Evolutionary conservation across 2,888 invertebrate genomes (phyloP).

Genomic region (Andrena chrysosceles): DNA sequence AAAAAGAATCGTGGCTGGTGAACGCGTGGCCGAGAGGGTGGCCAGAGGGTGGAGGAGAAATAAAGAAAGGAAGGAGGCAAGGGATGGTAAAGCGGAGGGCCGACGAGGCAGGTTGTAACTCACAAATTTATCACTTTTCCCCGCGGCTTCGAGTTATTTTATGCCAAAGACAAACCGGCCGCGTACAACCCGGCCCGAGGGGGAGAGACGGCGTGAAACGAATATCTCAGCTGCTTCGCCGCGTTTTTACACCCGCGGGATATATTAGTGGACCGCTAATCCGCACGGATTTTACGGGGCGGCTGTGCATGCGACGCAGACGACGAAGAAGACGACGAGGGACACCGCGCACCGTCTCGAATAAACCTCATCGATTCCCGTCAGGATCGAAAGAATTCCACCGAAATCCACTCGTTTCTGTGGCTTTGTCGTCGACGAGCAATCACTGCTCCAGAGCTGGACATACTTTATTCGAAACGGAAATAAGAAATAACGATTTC

Average conservation of each 20-base stretch:
- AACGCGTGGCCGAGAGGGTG: slow-evolving; percentile 3
- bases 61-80: slow-evolving; percentile 42
- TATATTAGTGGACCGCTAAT: slow-evolving; percentile 83
- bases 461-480: too few relatives aligned
- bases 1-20: slow-evolving; percentile 10
- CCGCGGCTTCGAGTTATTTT: slow-evolving; percentile 79
- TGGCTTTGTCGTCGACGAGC: not conserved
- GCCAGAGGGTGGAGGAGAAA: slow-evolving; percentile 20
- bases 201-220: slow-evolving; percentile 65
- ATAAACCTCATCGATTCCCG: slow-evolving; percentile 58
- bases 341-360: slow-evolving; percentile 47
- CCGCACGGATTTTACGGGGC: slow-evolving; percentile 81
- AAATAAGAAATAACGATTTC: too few relatives aligned
- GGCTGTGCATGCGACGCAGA: slow-evolving; percentile 76
- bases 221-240: slow-evolving; percentile 82
- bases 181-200: slow-evolving; percentile 27
- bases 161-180: slow-evolving; percentile 80
- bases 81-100: slow-evolving; percentile 56
- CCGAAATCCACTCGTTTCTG: not conserved
- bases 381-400: slow-evolving; percentile 49
- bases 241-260: slow-evolving; percentile 81
- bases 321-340: slow-evolving; percentile 47
- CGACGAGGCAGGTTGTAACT: slow-evolving; percentile 73
- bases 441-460: too few relatives aligned
- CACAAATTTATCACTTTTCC: slow-evolving; percentile 81